Evolutionary conservation across 2,797 vertebrate species (phyloP), one percentile per base, ranked within the genome.

Genomic region (Merluccius polli): DNA sequence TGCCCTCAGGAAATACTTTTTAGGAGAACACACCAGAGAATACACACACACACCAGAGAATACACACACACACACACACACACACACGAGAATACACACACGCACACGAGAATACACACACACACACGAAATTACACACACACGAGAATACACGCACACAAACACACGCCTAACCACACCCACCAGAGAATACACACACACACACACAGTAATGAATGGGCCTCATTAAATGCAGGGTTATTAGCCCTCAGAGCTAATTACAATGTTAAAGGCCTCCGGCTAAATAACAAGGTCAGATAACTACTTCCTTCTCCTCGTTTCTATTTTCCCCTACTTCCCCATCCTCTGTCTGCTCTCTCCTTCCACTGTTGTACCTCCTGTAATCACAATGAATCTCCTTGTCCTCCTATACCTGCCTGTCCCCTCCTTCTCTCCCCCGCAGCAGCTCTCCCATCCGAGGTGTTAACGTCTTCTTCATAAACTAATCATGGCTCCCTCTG

Each of bases 211-310:
- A 74, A 78, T 78, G 63, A 72, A 18, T n/a, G 44, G 21, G 24
- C 76, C 80, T 78, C 71, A 79, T 82, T 78, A 81, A 74, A 63
- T 74, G 70, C 70, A 38, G 74, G 68, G 44, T 70, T 78, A 77
- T 82, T 74, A 74, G 80, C 77, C 70, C 79, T 78, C 48, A 13
- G 69, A 65, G 77, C 81, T 78, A 84, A 89, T 79, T 81, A 70
- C 73, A 69, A 16, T 29, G 63, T 68, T 68, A 74, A 31, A 85
- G 80, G 71, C 70, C 79, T 78, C 80, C 44, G 67, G 71, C 24
- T 30, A 13, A 59, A 80, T 82, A 82, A 82, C 76, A 77, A 78
- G 80, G 82, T 85, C 72, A 73, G 31, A 30, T n/a, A 16, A 31
- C 67, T 15, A 15, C 35, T 44, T 72, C 71, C 15, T 72, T 18